These are phyloP conservation scores for Scaptomyza montana DNA, from an alignment of 1,140 invertebrate species.

Conservation along the genomic window DNA sequence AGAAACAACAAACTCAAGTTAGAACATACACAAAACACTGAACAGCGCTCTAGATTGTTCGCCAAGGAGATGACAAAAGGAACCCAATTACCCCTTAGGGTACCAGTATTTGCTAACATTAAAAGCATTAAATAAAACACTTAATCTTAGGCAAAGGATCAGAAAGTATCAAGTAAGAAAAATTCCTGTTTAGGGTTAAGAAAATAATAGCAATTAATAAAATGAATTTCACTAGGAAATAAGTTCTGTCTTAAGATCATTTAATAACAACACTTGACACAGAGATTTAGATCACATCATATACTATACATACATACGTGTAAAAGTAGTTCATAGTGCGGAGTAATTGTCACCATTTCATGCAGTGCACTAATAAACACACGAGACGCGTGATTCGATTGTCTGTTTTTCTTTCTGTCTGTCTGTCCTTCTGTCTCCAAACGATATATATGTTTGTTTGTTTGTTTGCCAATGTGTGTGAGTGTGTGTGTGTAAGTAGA, in stretches of 20 bases:
- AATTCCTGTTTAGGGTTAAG: too few relatives aligned
- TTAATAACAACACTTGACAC: too few relatives aligned
- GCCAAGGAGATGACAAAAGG: neutral
- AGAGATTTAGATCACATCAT: too few relatives aligned
- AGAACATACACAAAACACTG: conserved; percentile 42
- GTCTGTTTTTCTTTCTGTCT: neutral
- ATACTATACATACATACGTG: too few relatives aligned
- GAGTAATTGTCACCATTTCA: conserved; percentile 3
- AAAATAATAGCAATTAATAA: too few relatives aligned
- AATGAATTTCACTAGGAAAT: too few relatives aligned
- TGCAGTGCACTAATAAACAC: conserved; percentile 37
- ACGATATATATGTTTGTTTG: neutral
- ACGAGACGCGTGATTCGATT: conserved; percentile 34
- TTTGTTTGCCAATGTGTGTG: conserved; percentile 9
- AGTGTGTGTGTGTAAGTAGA: conserved; percentile 1
- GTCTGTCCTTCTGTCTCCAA: neutral
- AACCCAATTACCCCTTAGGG: neutral
- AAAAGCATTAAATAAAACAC: too few relatives aligned
- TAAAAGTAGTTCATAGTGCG: too few relatives aligned
- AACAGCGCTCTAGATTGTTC: conserved; percentile 39
- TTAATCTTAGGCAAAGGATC: too few relatives aligned
- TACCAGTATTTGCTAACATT: neutral
- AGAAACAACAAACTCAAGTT: conserved; percentile 9
- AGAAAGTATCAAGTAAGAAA: too few relatives aligned
- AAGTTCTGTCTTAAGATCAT: too few relatives aligned